These are phyloP conservation scores for Myotis yumanensis DNA, from an alignment of 2,113 vertebrate genomes.

Conservation along the genomic window DNA sequence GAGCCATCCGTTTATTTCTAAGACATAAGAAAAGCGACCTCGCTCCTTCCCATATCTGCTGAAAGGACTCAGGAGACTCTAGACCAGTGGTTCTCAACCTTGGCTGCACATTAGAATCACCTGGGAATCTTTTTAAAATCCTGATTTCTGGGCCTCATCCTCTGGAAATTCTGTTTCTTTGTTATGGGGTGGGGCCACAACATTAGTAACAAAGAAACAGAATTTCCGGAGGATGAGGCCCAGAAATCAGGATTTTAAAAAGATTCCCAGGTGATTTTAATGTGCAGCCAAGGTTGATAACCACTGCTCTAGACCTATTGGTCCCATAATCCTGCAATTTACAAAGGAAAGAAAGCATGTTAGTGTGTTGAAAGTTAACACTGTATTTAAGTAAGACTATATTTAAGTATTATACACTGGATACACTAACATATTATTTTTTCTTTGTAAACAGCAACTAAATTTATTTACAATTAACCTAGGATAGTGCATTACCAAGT, in stretches of 20 bases:
- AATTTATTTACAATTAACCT: constrained; percentile 29
- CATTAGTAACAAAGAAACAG: too few relatives aligned
- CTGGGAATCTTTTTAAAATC: too few relatives aligned
- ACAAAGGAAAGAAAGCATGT: not conserved
- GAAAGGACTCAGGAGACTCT: not conserved
- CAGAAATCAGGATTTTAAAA: too few relatives aligned
- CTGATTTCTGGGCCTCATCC: too few relatives aligned
- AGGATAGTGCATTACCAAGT: not conserved
- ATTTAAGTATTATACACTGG: not conserved
- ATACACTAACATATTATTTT: not conserved
- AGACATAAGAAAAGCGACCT: constrained; percentile 4
- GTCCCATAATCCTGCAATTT: not conserved
- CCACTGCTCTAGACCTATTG: not conserved
- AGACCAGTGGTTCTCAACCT: not conserved
- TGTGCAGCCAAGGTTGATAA: too few relatives aligned
- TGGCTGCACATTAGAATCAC: too few relatives aligned
- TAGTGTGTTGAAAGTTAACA: not conserved
- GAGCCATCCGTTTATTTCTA: not conserved
- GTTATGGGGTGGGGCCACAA: too few relatives aligned
- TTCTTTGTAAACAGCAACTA: constrained; percentile 8
- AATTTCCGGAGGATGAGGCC: too few relatives aligned
- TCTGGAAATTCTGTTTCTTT: too few relatives aligned
- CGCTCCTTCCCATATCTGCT: not conserved
- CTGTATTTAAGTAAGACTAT: not conserved
- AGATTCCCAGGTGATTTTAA: too few relatives aligned